Percentiles rank a stretch among this genome's conserved stretches.
Conservation (phyloP, 2,113 vertebrate genomes). For the Reinhardtius hippoglossoides region DNA sequence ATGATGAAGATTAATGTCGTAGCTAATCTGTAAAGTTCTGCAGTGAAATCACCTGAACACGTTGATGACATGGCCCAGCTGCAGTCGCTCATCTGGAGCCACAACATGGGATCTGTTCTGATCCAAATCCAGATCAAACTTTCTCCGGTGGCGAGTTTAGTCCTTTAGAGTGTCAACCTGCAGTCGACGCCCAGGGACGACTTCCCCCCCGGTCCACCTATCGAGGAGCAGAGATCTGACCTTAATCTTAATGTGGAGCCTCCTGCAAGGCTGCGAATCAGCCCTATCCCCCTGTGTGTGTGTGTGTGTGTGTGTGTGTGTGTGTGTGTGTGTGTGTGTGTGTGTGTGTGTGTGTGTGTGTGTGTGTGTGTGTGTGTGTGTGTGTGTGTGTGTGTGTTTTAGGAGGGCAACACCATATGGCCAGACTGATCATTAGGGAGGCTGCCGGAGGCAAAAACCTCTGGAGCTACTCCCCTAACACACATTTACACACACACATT, state of each 20-base stretch:
- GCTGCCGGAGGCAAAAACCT: slow-evolving; percentile 74
- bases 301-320: slow-evolving; percentile 38
- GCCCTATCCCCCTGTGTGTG: slow-evolving; percentile 15
- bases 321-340: slow-evolving; percentile 23
- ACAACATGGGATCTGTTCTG: not conserved
- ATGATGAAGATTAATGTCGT: too few species aligned
- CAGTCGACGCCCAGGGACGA: slow-evolving; percentile 64
- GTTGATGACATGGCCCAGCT: too few species aligned
- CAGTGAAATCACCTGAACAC: too few species aligned
- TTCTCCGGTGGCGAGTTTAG: slow-evolving; percentile 5
- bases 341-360: slow-evolving; percentile 15
- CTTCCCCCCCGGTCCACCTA: not conserved
- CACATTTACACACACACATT: slow-evolving; percentile 56
- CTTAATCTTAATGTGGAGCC: slow-evolving; percentile 67
- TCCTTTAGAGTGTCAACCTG: slow-evolving; percentile 60
- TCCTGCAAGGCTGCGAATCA: slow-evolving; percentile 68
- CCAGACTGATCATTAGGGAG: slow-evolving; percentile 79
- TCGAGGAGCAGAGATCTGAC: slow-evolving; percentile 48
- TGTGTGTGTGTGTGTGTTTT: slow-evolving; percentile 22
- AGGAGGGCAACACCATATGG: slow-evolving; percentile 75
- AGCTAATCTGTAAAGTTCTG: too few species aligned
- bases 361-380: slow-evolving; percentile 19
- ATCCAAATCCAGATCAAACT: not conserved
- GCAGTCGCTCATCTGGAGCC: too few species aligned
- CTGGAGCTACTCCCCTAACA: slow-evolving; percentile 51